Evolutionary conservation across 53 echinoderm and acorn worm genomes (phyloP).

Genomic region (Holothuria scabra): DNA sequence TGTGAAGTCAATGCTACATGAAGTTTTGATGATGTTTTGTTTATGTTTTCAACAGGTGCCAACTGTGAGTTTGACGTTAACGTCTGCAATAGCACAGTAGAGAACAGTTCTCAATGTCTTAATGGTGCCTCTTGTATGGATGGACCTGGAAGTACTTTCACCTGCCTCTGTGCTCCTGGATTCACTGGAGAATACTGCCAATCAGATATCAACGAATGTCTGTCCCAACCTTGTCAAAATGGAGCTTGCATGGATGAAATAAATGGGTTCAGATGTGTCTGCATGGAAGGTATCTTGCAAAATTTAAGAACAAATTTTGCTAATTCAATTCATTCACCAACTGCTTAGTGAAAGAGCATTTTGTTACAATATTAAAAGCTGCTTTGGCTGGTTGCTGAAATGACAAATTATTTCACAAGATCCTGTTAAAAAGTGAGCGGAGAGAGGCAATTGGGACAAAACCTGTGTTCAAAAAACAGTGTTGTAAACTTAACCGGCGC

Average conservation of each 20-base stretch:
- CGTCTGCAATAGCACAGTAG: slow-evolving; percentile 51
- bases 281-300: slow-evolving; percentile 53
- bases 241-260: slow-evolving; percentile 61
- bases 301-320: too few species aligned
- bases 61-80: slow-evolving; percentile 68
- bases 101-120: slow-evolving; percentile 53
- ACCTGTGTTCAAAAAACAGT: too few species aligned
- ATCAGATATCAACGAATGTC: slow-evolving; percentile 69
- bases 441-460: too few species aligned
- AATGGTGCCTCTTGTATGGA: slow-evolving; percentile 72
- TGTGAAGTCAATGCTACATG: too few species aligned
- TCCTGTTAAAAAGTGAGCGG: too few species aligned
- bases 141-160: slow-evolving; percentile 51
- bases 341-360: too few species aligned
- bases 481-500: too few species aligned
- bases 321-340: too few species aligned
- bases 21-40: too few species aligned
- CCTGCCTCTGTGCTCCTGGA: slow-evolving; percentile 57
- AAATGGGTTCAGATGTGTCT: slow-evolving; percentile 62
- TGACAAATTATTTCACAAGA: too few species aligned
- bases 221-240: slow-evolving; percentile 65
- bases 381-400: too few species aligned
- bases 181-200: slow-evolving; percentile 62
- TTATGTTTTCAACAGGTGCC: slow-evolving; percentile 20
- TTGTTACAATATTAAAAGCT: too few species aligned